These are phyloP conservation scores for Aphidius colemani DNA, from an alignment of 2,888 invertebrate species.

Conservation along the genomic window DNA sequence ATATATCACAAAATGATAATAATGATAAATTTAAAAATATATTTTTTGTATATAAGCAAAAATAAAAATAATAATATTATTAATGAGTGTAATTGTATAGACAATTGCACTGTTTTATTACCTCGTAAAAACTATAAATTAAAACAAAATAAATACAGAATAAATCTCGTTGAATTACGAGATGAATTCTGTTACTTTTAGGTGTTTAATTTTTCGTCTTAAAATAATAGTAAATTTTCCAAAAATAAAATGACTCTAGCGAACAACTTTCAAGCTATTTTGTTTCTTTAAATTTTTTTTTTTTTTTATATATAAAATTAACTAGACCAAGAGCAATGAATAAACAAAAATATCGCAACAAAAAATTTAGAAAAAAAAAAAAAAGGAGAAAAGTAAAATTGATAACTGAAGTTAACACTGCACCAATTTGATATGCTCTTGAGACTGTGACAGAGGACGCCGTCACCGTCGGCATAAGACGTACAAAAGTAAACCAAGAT, in stretches of 20 bases:
- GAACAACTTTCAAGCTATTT: neutral
- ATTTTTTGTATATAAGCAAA: neutral
- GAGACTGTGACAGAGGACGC: constrained; percentile 60
- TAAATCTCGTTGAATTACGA: constrained; percentile 4
- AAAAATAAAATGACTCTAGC: constrained; percentile 9
- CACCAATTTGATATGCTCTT: constrained; percentile 55
- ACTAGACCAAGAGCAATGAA: neutral
- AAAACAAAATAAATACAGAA: neutral
- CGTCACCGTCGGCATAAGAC: constrained; percentile 45
- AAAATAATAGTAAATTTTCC: constrained; percentile 2
- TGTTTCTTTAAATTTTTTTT: too few species aligned
- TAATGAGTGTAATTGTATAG: too few species aligned
- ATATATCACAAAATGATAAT: neutral
- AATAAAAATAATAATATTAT: neutral
- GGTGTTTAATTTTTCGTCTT: too few species aligned
- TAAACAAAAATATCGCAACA: constrained; percentile 5
- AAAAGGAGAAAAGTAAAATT: constrained; percentile 1
- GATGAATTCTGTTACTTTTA: too few species aligned
- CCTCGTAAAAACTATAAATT: constrained; percentile 3
- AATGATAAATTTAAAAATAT: neutral
- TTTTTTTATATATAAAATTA: too few species aligned
- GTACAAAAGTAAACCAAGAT: constrained; percentile 9
- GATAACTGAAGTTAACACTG: constrained; percentile 35
- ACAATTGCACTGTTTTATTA: neutral
- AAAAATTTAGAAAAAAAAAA: neutral